Evolutionary conservation across 2,888 invertebrate genomes (phyloP).

Genomic region (Lasiommata megera): DNA sequence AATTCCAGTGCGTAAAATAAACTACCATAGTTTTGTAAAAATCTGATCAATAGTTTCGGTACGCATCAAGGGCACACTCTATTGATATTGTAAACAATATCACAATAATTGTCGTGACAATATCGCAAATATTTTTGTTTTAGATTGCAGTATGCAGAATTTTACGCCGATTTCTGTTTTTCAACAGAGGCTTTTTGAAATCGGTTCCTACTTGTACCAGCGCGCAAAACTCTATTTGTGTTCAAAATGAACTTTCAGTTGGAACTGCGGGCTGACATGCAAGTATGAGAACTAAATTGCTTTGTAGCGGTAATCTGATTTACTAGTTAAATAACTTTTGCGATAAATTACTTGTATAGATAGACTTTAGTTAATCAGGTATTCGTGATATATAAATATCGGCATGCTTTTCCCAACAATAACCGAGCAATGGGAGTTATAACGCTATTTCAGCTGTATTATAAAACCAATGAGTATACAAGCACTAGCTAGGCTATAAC

Average conservation of each 20-base stretch:
- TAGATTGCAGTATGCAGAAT: background rate
- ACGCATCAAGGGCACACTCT: no score
- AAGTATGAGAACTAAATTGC: conserved; percentile 18
- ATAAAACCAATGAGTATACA: no score
- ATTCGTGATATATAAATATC: no score
- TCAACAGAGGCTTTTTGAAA: conserved; percentile 38
- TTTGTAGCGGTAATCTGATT: conserved; percentile 7
- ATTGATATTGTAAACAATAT: no score
- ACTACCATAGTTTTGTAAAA: no score
- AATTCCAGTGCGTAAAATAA: no score
- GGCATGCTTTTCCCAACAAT: no score
- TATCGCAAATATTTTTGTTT: background rate
- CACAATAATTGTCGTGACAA: background rate
- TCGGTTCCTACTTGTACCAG: conserved; percentile 42
- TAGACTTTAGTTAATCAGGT: no score
- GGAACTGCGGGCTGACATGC: conserved; percentile 23
- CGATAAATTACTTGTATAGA: background rate
- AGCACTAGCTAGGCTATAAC: no score
- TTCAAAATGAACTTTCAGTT: conserved; percentile 36
- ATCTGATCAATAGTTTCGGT: no score
- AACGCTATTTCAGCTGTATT: no score
- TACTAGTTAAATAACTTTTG: conserved; percentile 8
- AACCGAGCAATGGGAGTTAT: no score
- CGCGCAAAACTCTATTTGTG: conserved; percentile 45
- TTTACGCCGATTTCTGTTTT: conserved; percentile 36